phyloP scores from a whole-genome alignment of 2,113 vertebrate genomes.

The Atlantisia rogersi region DNA sequence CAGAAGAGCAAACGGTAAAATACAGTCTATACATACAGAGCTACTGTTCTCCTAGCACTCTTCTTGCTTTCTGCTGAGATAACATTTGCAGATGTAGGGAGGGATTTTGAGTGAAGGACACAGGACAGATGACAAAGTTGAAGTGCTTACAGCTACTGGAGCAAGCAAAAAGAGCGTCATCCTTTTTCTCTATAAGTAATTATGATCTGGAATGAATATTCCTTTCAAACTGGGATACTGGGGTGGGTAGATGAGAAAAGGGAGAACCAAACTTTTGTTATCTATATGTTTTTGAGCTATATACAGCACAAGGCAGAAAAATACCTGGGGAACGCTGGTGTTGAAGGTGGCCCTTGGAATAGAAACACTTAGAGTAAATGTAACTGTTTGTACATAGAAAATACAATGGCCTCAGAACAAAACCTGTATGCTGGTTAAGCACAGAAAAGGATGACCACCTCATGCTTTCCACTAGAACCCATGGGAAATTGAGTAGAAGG shows the following conservation, averaged over 20 bases:
- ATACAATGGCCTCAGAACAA: neutral
- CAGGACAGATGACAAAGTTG: neutral
- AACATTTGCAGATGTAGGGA: neutral
- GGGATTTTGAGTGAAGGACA: neutral
- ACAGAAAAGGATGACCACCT: neutral
- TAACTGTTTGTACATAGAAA: neutral
- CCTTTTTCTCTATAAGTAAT: neutral
- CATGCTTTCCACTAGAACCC: rapidly evolving
- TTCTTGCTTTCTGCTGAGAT: neutral
- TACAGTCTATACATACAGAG: rapidly evolving
- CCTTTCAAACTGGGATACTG: neutral
- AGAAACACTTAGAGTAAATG: neutral
- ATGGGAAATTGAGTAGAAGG: neutral
- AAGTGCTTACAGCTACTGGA: neutral
- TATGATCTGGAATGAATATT: neutral
- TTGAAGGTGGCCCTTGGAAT: neutral
- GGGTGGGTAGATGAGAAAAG: neutral
- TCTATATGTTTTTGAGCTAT: neutral
- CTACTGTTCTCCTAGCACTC: neutral
- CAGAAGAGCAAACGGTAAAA: neutral
- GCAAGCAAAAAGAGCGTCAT: neutral
- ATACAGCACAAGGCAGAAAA: neutral
- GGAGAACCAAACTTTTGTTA: neutral
- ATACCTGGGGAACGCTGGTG: neutral
- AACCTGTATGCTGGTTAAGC: neutral